Evolutionary conservation across 1,140 invertebrate genomes (phyloP).

Genomic region (Nomia melanderi): DNA sequence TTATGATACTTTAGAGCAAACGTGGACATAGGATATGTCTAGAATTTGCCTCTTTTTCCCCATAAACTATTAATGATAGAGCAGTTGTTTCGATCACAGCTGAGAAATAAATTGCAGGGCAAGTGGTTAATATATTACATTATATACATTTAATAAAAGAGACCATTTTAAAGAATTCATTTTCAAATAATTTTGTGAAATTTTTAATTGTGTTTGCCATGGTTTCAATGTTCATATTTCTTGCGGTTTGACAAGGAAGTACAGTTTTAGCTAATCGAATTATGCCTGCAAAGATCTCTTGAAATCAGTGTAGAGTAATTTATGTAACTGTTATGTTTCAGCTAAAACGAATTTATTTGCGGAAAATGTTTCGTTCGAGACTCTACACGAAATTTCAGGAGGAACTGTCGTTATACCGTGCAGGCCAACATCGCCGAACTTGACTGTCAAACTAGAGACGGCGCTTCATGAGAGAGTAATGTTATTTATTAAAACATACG

Average conservation of each 20-base stretch:
- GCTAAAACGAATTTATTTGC: slow-evolving; percentile 82
- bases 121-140: no score
- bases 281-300: not conserved
- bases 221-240: no score
- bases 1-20: no score
- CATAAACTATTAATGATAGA: no score
- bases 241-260: not conserved
- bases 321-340: slow-evolving; percentile 68
- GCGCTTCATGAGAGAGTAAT: slow-evolving; percentile 69
- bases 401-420: slow-evolving; percentile 83
- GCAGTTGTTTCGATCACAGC: no score
- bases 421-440: slow-evolving; percentile 85
- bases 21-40: no score
- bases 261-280: not conserved
- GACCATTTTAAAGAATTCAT: no score
- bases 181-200: no score
- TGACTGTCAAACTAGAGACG: slow-evolving; percentile 81
- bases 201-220: no score
- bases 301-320: not conserved
- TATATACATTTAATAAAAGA: no score
- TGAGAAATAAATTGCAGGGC: no score
- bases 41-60: no score
- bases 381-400: slow-evolving; percentile 74
- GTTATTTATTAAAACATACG: slow-evolving; percentile 38
- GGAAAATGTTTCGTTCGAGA: slow-evolving; percentile 71